phyloP scores from a whole-genome alignment of 2,797 vertebrate species.

The Chiropotes sagulatus region DNA sequence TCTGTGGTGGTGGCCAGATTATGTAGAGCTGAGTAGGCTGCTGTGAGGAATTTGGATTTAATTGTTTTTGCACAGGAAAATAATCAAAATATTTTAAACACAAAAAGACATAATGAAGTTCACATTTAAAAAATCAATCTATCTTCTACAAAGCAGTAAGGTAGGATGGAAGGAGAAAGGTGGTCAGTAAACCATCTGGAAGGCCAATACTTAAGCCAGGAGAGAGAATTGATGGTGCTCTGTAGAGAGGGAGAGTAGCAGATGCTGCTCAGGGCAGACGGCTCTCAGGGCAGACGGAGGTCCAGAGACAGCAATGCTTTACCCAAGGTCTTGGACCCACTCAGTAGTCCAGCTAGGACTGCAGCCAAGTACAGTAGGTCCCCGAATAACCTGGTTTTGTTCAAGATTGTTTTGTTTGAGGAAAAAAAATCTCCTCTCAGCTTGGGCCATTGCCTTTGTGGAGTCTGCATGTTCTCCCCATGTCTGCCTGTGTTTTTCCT shows the following conservation, averaged over 20 bases:
- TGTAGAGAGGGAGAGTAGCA: accelerated
- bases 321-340: neutral
- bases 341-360: neutral
- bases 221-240: accelerated
- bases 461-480: neutral
- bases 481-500: neutral
- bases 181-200: neutral
- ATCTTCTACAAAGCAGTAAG: neutral
- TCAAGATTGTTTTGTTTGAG: neutral
- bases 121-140: neutral
- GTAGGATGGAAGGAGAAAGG: neutral
- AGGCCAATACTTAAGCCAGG: neutral
- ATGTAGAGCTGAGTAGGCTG: neutral
- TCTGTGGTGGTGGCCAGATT: neutral
- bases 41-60: neutral
- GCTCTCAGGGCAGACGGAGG: neutral
- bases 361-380: neutral
- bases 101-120: neutral
- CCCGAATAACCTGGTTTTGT: neutral
- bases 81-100: neutral
- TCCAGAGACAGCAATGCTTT: neutral
- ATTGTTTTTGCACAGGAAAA: neutral
- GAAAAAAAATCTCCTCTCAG: neutral
- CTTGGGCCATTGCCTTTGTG: neutral
- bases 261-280: neutral